These are phyloP conservation scores for Bufo gargarizans DNA, from an alignment of 2,113 vertebrate species.

Conservation along the genomic window DNA sequence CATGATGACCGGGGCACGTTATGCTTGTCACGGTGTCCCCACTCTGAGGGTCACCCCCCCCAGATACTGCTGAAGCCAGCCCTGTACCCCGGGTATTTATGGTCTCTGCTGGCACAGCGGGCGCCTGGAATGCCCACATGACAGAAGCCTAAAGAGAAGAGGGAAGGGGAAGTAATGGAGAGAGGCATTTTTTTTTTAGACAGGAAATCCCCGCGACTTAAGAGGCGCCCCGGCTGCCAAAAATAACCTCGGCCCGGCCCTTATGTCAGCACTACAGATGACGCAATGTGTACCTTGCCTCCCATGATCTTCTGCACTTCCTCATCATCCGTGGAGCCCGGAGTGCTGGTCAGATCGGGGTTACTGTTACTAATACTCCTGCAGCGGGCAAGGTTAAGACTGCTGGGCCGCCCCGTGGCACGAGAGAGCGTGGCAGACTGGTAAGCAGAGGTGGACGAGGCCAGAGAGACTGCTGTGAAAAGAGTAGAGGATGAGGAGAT, in stretches of 20 bases:
- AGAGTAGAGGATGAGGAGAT: background rate
- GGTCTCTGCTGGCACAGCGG: too few species aligned
- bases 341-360: slow-evolving; percentile 83
- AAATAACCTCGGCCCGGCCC: too few species aligned
- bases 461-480: slow-evolving; percentile 52
- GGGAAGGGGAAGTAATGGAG: background rate
- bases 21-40: too few species aligned
- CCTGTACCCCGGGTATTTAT: too few species aligned
- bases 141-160: background rate
- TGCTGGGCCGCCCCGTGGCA: slow-evolving; percentile 77
- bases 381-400: slow-evolving; percentile 82
- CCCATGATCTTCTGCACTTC: slow-evolving; percentile 87
- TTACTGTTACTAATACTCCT: slow-evolving; percentile 93
- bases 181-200: too few species aligned
- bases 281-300: slow-evolving; percentile 75
- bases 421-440: slow-evolving; percentile 84
- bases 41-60: too few species aligned
- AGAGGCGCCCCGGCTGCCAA: too few species aligned
- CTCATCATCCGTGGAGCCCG: slow-evolving; percentile 84
- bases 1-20: too few species aligned
- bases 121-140: background rate
- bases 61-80: too few species aligned
- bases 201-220: too few species aligned
- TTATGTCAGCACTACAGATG: background rate
- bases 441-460: slow-evolving; percentile 69